phyloP scores from a whole-genome alignment of 2,113 vertebrate species.

The Lates calcarifer region DNA sequence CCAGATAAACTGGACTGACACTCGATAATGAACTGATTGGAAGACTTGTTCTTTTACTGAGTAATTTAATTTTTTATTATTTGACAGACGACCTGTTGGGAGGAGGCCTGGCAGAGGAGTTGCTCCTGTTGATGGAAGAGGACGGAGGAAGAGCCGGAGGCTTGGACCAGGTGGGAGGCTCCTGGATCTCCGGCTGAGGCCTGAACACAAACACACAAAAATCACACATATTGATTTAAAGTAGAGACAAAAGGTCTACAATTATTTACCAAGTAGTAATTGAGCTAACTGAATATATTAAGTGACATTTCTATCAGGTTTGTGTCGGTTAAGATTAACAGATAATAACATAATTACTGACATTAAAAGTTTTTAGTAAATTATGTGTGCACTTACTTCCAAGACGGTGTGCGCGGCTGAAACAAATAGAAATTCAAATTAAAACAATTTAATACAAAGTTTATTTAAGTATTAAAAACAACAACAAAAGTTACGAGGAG shows the following conservation, averaged over 20 bases:
- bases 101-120: conserved; percentile 48
- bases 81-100: conserved; percentile 41
- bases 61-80: not conserved
- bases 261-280: not conserved
- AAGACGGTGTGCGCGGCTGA: conserved; percentile 7
- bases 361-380: not conserved
- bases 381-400: conserved; percentile 43
- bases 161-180: conserved; percentile 79
- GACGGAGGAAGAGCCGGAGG: conserved; percentile 78
- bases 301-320: not conserved
- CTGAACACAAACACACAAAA: conserved; percentile 24
- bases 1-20: too few relatives aligned
- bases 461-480: too few relatives aligned
- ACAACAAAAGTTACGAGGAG: not conserved
- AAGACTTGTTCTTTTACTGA: not conserved
- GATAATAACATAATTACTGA: too few relatives aligned
- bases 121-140: conserved; percentile 77
- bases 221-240: not conserved
- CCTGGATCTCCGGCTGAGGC: conserved; percentile 34
- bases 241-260: too few relatives aligned
- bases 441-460: not conserved
- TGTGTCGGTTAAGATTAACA: too few relatives aligned
- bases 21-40: not conserved
- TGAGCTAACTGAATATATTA: not conserved
- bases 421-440: not conserved